phyloP scores from a whole-genome alignment of 2,888 invertebrate species.

The Parascotia fuliginaria region DNA sequence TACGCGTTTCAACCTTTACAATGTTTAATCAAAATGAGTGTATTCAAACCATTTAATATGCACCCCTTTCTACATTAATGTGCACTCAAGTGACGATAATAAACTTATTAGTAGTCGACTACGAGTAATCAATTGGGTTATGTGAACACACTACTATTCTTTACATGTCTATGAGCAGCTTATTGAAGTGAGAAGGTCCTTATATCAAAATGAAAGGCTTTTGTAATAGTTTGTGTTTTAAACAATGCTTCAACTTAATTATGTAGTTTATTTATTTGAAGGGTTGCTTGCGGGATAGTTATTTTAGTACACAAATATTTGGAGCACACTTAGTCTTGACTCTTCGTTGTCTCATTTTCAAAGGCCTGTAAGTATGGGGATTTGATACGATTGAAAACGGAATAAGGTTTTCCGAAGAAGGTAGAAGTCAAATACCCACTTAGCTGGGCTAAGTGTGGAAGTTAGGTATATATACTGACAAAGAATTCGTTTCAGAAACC shows the following conservation, averaged over 20 bases:
- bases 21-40: constrained; percentile 25
- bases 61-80: constrained; percentile 39
- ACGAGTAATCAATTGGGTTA: constrained; percentile 29
- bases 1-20: constrained; percentile 24
- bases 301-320: too few species aligned
- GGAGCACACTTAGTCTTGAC: too few species aligned
- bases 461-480: too few species aligned
- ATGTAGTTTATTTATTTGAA: too few species aligned
- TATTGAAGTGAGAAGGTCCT: constrained; percentile 4
- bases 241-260: neutral
- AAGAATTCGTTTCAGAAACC: too few species aligned
- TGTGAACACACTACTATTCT: constrained; percentile 7
- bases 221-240: neutral
- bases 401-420: too few species aligned
- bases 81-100: constrained; percentile 36
- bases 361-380: too few species aligned
- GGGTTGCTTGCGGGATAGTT: too few species aligned
- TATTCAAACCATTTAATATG: constrained; percentile 38
- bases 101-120: constrained; percentile 38
- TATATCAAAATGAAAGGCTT: neutral
- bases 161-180: constrained; percentile 6
- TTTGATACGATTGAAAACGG: too few species aligned
- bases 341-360: too few species aligned
- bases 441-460: too few species aligned
- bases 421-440: too few species aligned